phyloP scores from a whole-genome alignment of 2,888 invertebrate genomes.

The Meandrusa payeni region DNA sequence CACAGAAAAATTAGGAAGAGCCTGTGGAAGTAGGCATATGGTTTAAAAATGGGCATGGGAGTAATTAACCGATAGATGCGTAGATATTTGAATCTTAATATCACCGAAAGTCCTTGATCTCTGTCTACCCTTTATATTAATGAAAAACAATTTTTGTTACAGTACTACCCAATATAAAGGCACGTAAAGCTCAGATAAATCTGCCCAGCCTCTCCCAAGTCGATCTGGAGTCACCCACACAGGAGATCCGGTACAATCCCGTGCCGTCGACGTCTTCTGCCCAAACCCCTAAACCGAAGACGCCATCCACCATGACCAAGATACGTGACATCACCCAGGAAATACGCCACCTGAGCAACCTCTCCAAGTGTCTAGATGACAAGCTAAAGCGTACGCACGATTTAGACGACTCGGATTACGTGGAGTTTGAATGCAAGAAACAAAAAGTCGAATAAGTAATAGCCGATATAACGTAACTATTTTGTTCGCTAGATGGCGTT shows the following conservation, averaged over 20 bases:
- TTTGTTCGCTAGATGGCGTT: constrained; percentile 1
- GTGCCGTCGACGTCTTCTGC: constrained; percentile 23
- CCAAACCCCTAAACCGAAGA: constrained; percentile 35
- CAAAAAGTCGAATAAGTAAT: no score
- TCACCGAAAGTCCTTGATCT: no score
- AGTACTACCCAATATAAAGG: constrained; percentile 70
- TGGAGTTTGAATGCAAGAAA: neutral
- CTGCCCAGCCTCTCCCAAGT: constrained; percentile 60
- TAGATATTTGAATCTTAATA: no score
- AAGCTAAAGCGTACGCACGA: no score
- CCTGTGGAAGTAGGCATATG: no score
- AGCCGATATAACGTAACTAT: neutral
- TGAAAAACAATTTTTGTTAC: constrained; percentile 27
- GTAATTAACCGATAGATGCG: no score
- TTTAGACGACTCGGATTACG: no score
- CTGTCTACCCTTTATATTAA: no score
- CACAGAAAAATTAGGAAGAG: no score
- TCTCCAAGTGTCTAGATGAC: constrained; percentile 32
- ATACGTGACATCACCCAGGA: constrained; percentile 57
- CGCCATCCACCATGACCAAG: constrained; percentile 45
- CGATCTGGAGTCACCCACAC: constrained; percentile 39
- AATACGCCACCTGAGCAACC: constrained; percentile 46
- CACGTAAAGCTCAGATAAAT: constrained; percentile 59
- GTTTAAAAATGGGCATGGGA: no score
- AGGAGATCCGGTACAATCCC: constrained; percentile 14